These are phyloP conservation scores for Phrynosoma platyrhinos DNA, from an alignment of 2,113 vertebrate species.

Conservation along the genomic window DNA sequence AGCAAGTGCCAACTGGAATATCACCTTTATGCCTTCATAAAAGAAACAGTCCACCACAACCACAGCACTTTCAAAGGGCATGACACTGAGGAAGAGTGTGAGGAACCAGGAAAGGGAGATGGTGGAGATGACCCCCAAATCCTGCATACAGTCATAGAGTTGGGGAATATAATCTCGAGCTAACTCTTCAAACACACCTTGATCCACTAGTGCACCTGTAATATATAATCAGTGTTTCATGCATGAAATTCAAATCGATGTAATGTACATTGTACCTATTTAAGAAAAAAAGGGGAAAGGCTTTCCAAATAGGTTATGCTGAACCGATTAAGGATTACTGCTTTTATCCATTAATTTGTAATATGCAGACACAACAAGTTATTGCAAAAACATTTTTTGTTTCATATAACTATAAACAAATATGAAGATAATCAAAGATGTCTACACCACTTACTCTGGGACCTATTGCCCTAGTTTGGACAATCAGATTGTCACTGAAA, in stretches of 20 bases:
- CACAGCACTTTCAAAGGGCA: slow-evolving; percentile 98
- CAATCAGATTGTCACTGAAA: not conserved
- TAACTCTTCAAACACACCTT: slow-evolving; percentile 97
- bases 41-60: slow-evolving; percentile 99
- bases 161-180: slow-evolving; percentile 94
- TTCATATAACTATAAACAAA: not conserved
- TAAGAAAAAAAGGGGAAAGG: not conserved
- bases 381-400: not conserved
- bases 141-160: slow-evolving; percentile 99
- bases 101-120: slow-evolving; percentile 99
- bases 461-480: not conserved
- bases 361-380: not conserved
- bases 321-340: not conserved
- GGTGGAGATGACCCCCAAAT: slow-evolving; percentile 96
- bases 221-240: slow-evolving; percentile 25
- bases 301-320: not conserved
- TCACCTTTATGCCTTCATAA: slow-evolving; percentile 98
- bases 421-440: not conserved
- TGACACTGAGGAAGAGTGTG: slow-evolving; percentile 97
- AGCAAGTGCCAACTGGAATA: slow-evolving; percentile 95
- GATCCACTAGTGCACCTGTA: slow-evolving; percentile 94
- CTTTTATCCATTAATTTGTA: not conserved
- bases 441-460: not conserved
- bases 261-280: not conserved
- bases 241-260: not conserved